These are phyloP conservation scores for Tolypeutes matacus DNA, from an alignment of 2,797 vertebrate genomes.

Conservation along the genomic window DNA sequence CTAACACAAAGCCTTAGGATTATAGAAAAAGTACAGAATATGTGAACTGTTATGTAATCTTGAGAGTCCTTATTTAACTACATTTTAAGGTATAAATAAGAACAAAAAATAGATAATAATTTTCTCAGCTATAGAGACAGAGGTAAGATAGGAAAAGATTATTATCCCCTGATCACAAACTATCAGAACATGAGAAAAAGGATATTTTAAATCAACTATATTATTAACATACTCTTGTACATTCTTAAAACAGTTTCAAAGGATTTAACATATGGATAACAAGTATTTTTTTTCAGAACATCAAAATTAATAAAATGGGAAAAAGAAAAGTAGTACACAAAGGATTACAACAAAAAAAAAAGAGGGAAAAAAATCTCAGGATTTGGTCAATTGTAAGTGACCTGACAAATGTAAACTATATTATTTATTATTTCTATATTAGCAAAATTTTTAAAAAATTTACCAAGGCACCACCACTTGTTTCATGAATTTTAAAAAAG, in stretches of 20 bases:
- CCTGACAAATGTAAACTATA: background rate
- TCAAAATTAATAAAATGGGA: conserved; percentile 17
- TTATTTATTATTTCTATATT: background rate
- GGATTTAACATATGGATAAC: background rate
- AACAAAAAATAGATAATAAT: background rate
- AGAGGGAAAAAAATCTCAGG: background rate
- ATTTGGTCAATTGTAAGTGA: background rate
- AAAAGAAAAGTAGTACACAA: background rate
- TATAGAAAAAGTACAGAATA: background rate
- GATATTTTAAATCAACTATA: background rate
- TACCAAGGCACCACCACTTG: background rate
- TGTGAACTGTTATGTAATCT: background rate
- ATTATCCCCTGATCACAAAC: background rate
- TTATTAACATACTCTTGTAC: background rate
- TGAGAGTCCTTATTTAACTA: background rate
- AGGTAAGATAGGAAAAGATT: background rate
- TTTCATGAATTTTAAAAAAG: background rate
- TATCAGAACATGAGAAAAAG: background rate
- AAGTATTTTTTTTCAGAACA: conserved; percentile 58
- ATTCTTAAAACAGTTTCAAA: conserved; percentile 3
- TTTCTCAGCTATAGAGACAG: background rate
- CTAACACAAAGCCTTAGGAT: background rate
- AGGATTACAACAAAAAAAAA: background rate
- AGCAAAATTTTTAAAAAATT: background rate
- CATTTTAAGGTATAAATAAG: background rate